phyloP scores from a whole-genome alignment of 2,888 invertebrate genomes.

The Drosophila borealis region DNA sequence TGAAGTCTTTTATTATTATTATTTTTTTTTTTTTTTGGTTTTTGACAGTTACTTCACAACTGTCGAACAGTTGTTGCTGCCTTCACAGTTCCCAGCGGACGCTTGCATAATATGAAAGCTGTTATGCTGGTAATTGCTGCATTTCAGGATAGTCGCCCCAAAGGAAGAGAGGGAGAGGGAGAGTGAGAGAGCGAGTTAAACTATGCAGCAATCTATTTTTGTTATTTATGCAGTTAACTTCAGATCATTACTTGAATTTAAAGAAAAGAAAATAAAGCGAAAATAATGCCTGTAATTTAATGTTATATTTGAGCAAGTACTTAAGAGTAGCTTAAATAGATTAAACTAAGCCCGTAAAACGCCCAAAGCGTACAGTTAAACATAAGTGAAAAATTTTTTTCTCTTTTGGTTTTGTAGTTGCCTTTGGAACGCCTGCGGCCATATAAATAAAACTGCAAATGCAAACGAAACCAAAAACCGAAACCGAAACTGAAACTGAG shows the following conservation, averaged over 20 bases:
- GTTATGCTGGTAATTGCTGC: slow-evolving; percentile 43
- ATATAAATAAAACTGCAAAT: slow-evolving; percentile 44
- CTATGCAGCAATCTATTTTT: neutral
- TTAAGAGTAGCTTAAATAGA: neutral
- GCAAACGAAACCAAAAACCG: slow-evolving; percentile 34
- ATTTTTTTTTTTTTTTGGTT: neutral
- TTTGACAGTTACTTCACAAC: slow-evolving; percentile 40
- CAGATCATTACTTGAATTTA: neutral
- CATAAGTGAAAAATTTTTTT: slow-evolving; percentile 8
- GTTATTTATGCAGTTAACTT: slow-evolving; percentile 10
- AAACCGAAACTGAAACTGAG: slow-evolving; percentile 39
- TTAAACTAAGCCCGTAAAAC: neutral
- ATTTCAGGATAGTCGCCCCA: slow-evolving; percentile 12
- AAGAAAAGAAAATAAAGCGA: neutral
- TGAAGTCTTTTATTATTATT: slow-evolving; percentile 27
- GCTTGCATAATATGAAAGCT: slow-evolving; percentile 51
- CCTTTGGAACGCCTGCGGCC: slow-evolving; percentile 31
- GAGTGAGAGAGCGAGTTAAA: neutral
- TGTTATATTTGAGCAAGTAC: no score
- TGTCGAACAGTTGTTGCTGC: slow-evolving; percentile 23
- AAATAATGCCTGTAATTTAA: neutral
- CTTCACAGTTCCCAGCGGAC: slow-evolving; percentile 27
- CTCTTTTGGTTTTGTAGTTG: slow-evolving; percentile 4
- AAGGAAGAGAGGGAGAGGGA: neutral
- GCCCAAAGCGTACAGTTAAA: neutral